Evolutionary conservation across 2,888 invertebrate genomes (phyloP).

Genomic region (Caenorhabditis sp.): DNA sequence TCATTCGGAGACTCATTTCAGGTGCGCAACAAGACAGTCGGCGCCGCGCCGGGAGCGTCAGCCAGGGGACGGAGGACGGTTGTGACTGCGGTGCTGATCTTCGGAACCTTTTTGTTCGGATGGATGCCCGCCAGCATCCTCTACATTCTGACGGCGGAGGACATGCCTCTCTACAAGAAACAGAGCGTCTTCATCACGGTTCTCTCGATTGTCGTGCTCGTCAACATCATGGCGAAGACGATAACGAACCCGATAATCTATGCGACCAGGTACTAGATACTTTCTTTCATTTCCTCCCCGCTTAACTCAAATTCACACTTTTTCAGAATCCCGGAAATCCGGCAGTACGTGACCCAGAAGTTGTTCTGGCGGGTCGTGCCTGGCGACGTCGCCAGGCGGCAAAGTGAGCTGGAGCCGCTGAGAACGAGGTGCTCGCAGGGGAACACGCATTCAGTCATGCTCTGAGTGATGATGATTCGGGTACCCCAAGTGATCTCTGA

Average conservation of each 20-base stretch:
- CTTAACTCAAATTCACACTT: background rate
- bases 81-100: slow-evolving; percentile 83
- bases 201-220: slow-evolving; percentile 80
- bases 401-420: slow-evolving; percentile 43
- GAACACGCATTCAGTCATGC: slow-evolving; percentile 41
- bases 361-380: slow-evolving; percentile 59
- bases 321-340: slow-evolving; percentile 68
- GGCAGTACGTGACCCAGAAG: slow-evolving; percentile 63
- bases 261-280: slow-evolving; percentile 79
- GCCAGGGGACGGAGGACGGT: slow-evolving; percentile 77
- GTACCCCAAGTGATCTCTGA: background rate
- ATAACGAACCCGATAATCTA: slow-evolving; percentile 84
- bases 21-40: slow-evolving; percentile 58
- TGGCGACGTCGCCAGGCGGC: slow-evolving; percentile 40
- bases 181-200: slow-evolving; percentile 55
- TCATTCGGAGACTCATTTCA: slow-evolving; percentile 6
- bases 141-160: slow-evolving; percentile 81
- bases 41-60: slow-evolving; percentile 46
- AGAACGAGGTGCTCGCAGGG: slow-evolving; percentile 19
- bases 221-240: slow-evolving; percentile 83
- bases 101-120: slow-evolving; percentile 82
- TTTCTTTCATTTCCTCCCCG: background rate
- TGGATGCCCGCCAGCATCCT: slow-evolving; percentile 84
- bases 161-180: slow-evolving; percentile 63
- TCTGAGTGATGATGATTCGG: slow-evolving; percentile 7